Evolutionary conservation across 2,797 vertebrate genomes (phyloP), one percentile per base, ranked within the genome.

Genomic region (Acanthornis magna): DNA sequence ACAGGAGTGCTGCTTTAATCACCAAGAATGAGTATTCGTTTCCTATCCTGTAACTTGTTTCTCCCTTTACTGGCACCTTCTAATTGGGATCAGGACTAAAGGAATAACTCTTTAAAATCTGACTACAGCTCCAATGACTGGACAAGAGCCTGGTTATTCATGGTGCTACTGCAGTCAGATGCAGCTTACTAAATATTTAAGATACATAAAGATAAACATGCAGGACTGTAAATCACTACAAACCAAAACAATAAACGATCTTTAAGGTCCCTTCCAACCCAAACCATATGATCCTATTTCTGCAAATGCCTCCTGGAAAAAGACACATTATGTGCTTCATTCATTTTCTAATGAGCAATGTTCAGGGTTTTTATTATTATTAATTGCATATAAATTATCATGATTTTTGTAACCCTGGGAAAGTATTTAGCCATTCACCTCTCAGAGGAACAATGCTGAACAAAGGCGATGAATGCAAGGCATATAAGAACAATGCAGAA

Each of bases 311-410:
- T 92, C 81, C 81, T 94, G 76, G 91, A 96, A 91, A 74, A 93
- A 81, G 51, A 89, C 29, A 95, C 43, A 92, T 84, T 81, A 93
- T 38, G 34, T 60, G 85, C 89, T 93, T 94, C 93, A 85, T 84
- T 95, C 88, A 32, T 71, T 95, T 95, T 88, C 91, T 95, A 96
- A 95, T 68, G 89, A 94, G 82, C 82, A 91, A 48, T 40, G 60
- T 84, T 82, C 94, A 63, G 48, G 73, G 22, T 4, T 66, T 94
- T 96, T 94, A 90, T 93, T 97, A 91, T 96, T 96, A 96, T 94
- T 96, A 97, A 97, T 89, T 96, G 94, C 94, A 94, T 91, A 94
- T 93, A 96, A 97, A 97, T 96, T 91, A 93, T 91, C 82, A 43
- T 84, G 88, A 95, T 93, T 96, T 96, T 90, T 97, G 62, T 95